These are phyloP conservation scores for Miichthys miiuy DNA, from an alignment of 2,797 vertebrate genomes.

Conservation along the genomic window DNA sequence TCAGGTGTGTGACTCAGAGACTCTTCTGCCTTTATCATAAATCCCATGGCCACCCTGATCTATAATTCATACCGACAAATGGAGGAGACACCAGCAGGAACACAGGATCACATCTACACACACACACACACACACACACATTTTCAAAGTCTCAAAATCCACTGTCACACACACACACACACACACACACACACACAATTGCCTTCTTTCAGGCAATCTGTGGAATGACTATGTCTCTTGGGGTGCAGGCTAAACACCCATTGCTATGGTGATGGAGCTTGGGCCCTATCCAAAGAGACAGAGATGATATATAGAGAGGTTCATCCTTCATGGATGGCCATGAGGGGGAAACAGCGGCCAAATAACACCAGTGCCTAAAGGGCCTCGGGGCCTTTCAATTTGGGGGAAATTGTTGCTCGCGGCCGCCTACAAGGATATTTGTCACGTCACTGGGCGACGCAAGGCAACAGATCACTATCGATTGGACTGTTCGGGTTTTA, in stretches of 20 bases:
- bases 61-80: slow-evolving; percentile 81
- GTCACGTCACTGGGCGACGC: slow-evolving; percentile 70
- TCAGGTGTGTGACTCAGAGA: slow-evolving; percentile 72
- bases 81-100: slow-evolving; percentile 65
- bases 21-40: slow-evolving; percentile 61
- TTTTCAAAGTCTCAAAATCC: slow-evolving; percentile 56
- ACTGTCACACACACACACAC: slow-evolving; percentile 34
- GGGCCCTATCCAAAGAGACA: slow-evolving; percentile 77
- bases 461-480: slow-evolving; percentile 72
- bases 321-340: slow-evolving; percentile 78
- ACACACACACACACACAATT: slow-evolving; percentile 46
- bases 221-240: slow-evolving; percentile 71
- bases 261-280: slow-evolving; percentile 82
- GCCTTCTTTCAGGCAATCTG: slow-evolving; percentile 71
- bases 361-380: slow-evolving; percentile 75
- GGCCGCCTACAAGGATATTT: slow-evolving; percentile 67
- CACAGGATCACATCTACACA: slow-evolving; percentile 33
- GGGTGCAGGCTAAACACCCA: slow-evolving; percentile 75
- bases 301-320: slow-evolving; percentile 79
- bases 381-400: slow-evolving; percentile 80
- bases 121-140: slow-evolving; percentile 46
- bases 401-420: slow-evolving; percentile 77
- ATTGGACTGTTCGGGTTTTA: slow-evolving; percentile 55
- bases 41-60: slow-evolving; percentile 71
- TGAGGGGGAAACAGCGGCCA: slow-evolving; percentile 75